These are phyloP conservation scores for Potorous gilbertii DNA, from an alignment of 2,797 vertebrate species.

Conservation along the genomic window DNA sequence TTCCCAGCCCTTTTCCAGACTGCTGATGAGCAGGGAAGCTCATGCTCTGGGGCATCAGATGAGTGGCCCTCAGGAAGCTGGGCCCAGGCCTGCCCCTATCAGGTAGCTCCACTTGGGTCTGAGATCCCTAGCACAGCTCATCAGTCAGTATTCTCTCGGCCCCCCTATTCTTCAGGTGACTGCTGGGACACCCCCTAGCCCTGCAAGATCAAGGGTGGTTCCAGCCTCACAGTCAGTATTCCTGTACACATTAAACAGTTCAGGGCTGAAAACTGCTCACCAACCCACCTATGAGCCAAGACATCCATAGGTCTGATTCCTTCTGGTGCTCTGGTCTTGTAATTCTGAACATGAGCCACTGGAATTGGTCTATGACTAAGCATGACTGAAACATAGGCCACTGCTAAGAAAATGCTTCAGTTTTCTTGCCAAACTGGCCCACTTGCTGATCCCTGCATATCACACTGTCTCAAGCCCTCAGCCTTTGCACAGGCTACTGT, in stretches of 20 bases:
- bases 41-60: no score
- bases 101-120: conserved; percentile 22
- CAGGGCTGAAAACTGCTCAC: conserved; percentile 43
- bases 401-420: background rate
- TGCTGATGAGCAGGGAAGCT: background rate
- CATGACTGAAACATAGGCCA: background rate
- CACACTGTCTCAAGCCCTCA: background rate
- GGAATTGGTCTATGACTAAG: background rate
- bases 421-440: background rate
- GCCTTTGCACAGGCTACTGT: background rate
- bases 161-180: conserved; percentile 62
- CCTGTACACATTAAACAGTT: conserved; percentile 24
- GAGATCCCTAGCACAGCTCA: conserved; percentile 23
- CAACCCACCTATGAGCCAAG: background rate
- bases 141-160: conserved; percentile 17
- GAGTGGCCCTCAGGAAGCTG: conserved; percentile 39
- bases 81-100: background rate
- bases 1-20: conserved; percentile 58
- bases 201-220: conserved; percentile 35
- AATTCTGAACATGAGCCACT: background rate
- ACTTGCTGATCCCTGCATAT: background rate
- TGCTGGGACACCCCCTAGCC: conserved; percentile 22
- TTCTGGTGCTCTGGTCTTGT: background rate
- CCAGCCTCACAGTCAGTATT: conserved; percentile 57
- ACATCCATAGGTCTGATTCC: conserved; percentile 28